phyloP scores from a whole-genome alignment of 2,113 vertebrate genomes.

The rat (Rattus norvegicus) region GRCr8 NC_086022.1:66053501-66054000 shows the following conservation, averaged over 20 bases:
- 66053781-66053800: conserved; percentile 63
- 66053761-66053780: neutral
- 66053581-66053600: neutral
- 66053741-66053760: conserved; percentile 11
- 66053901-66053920: conserved; percentile 21
- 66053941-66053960: conserved; percentile 63
- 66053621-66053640: neutral
- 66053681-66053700: conserved; percentile 60
- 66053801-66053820: conserved; percentile 71
- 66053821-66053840: conserved; percentile 69
- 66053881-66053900: neutral
- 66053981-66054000: neutral
- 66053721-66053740: neutral
- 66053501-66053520: neutral
- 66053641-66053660: neutral
- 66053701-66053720: conserved; percentile 61
- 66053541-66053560: neutral
- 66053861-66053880: conserved; percentile 66
- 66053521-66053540: fast-evolving
- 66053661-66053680: neutral
- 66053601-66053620: neutral
- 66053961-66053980: conserved; percentile 10
- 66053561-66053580: neutral
- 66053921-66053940: conserved; percentile 54
- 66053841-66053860: conserved; percentile 62